phyloP scores from a whole-genome alignment of 2,113 vertebrate genomes.

The Oophaga pumilio region DNA sequence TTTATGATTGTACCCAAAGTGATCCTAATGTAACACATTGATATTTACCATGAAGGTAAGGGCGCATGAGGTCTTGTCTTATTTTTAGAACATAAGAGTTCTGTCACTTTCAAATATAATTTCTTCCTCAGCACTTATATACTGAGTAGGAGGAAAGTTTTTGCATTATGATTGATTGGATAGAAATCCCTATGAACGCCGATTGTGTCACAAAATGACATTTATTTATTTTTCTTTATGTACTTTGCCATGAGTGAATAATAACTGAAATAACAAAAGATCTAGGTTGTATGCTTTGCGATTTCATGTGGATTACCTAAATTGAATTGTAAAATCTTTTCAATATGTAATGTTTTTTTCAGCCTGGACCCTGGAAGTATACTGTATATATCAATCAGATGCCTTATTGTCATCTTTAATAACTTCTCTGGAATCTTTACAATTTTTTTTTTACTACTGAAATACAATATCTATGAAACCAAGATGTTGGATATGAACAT shows the following conservation, averaged over 20 bases:
- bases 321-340: constrained; percentile 53
- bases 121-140: constrained; percentile 18
- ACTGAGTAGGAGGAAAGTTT: neutral
- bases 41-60: constrained; percentile 8
- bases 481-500: neutral
- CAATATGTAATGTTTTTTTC: constrained; percentile 17
- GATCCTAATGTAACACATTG: neutral
- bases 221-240: constrained; percentile 55
- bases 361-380: neutral
- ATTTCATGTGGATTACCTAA: constrained; percentile 50
- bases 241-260: constrained; percentile 53
- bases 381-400: neutral
- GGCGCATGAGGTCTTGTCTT: neutral
- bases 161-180: constrained; percentile 54
- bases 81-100: constrained; percentile 37
- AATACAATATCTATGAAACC: neutral
- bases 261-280: constrained; percentile 38
- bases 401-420: neutral
- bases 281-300: constrained; percentile 20
- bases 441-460: neutral
- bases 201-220: constrained; percentile 47
- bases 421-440: neutral
- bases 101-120: constrained; percentile 20
- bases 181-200: constrained; percentile 46
- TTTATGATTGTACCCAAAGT: neutral